phyloP scores from a whole-genome alignment of 1,140 invertebrate genomes.

The Drosophila bifasciata region DNA sequence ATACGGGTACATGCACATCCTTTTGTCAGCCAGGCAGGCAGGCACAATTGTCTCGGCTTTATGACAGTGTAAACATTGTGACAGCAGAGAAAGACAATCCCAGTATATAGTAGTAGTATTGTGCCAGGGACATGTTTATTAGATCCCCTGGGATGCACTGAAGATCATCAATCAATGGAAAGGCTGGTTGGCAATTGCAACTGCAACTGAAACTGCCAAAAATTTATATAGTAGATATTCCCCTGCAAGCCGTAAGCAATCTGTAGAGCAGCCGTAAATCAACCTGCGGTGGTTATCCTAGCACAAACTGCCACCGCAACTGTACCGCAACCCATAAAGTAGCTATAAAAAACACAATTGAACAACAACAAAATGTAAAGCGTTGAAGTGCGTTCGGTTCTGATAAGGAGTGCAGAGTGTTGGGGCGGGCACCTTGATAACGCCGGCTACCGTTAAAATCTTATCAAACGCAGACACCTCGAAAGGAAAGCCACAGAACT shows the following conservation, averaged over 20 bases:
- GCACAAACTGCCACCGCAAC: slow-evolving; percentile 16
- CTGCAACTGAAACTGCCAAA: slow-evolving; percentile 16
- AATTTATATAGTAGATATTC: no score
- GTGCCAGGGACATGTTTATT: slow-evolving; percentile 64
- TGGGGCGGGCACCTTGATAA: slow-evolving; percentile 53
- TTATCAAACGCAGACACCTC: slow-evolving; percentile 65
- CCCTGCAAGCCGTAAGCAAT: no score
- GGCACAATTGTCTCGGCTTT: slow-evolving; percentile 4
- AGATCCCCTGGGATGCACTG: slow-evolving; percentile 57
- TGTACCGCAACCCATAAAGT: slow-evolving; percentile 39
- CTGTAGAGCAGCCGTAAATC: slow-evolving; percentile 23
- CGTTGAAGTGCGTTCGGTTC: slow-evolving; percentile 3
- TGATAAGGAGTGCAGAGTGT: slow-evolving; percentile 45
- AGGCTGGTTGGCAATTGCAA: neutral
- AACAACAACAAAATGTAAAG: slow-evolving; percentile 51
- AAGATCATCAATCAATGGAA: slow-evolving; percentile 59
- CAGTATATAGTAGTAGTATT: no score
- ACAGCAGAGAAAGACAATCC: slow-evolving; percentile 8
- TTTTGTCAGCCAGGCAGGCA: slow-evolving; percentile 13
- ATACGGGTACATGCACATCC: slow-evolving; percentile 14
- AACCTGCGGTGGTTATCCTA: slow-evolving; percentile 46
- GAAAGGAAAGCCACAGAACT: slow-evolving; percentile 22
- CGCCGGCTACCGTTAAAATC: slow-evolving; percentile 69
- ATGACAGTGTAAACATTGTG: slow-evolving; percentile 42
- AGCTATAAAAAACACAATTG: slow-evolving; percentile 51